These are phyloP conservation scores for Zophobas morio DNA, from an alignment of 1,140 invertebrate genomes.

Conservation along the genomic window DNA sequence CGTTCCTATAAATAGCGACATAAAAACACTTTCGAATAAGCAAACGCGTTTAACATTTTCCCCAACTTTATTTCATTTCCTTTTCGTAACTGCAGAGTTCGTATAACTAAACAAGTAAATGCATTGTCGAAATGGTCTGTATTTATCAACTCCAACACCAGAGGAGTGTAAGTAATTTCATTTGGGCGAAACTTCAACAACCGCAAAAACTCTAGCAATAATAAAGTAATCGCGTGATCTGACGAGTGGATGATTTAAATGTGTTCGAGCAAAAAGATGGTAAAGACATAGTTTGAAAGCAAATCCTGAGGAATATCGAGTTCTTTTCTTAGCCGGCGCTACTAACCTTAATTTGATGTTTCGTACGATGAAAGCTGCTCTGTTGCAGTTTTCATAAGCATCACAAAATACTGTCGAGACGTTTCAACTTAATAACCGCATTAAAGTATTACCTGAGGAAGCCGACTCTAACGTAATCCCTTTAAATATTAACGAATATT, in stretches of 20 bases:
- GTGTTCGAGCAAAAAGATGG: constrained; percentile 7
- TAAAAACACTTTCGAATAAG: constrained; percentile 36
- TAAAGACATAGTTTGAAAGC: constrained; percentile 19
- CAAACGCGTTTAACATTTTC: constrained; percentile 18
- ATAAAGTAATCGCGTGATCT: constrained; percentile 33
- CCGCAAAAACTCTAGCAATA: constrained; percentile 21
- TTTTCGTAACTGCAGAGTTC: constrained; percentile 11
- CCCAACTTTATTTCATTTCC: constrained; percentile 34
- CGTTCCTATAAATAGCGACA: constrained; percentile 8
- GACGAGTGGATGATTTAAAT: constrained; percentile 12
- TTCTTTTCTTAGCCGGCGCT: neutral
- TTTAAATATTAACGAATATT: no score
- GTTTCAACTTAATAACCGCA: neutral
- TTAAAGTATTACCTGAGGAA: constrained; percentile 3
- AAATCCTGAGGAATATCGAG: constrained; percentile 6
- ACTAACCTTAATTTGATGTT: constrained; percentile 17
- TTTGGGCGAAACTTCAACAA: constrained; percentile 4
- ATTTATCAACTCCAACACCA: constrained; percentile 35
- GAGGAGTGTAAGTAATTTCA: constrained; percentile 28
- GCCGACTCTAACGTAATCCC: no score
- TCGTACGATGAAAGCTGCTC: neutral
- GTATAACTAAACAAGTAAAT: constrained; percentile 27
- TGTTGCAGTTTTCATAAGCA: constrained; percentile 4
- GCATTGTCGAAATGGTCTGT: constrained; percentile 17
- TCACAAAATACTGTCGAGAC: neutral